Base-by-base conservation (phyloP, 1,140 invertebrate species). In the Drosophila baimaii region DNA sequence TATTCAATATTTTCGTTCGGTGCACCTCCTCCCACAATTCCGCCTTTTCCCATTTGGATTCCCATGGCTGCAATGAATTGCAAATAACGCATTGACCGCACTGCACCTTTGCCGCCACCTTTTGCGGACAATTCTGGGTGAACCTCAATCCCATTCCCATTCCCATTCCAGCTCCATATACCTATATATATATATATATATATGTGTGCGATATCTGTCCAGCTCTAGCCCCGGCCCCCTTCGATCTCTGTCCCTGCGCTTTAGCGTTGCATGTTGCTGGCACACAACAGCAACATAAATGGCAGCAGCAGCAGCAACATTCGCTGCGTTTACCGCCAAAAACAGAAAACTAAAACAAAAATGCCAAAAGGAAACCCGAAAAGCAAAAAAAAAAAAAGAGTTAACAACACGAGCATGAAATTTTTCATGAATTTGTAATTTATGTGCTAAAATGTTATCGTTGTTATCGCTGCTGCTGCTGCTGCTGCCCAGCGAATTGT, bases 401-500 rank as follows among this genome's bases (percentile, higher is more conserved):
- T 82, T 63, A 75, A 88, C 65, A 86, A 88, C 83, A 86, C 70
- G 83, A 82, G 83, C 71, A 81, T 88, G 79, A 82, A 88, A 88
- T 86, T 86, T 86, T 86, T 79, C 83, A 86, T 86, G 83, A 88
- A 86, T 86, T 86, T 83, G 83, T 86, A 88, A 86, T 86, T 86
- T 88, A 86, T 86, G 83, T 86, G 83, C 83, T 86, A 86, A 86
- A 86, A 86, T 86, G 83, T 86, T 86, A 86, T 86, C 83, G 83
- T 88, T 86, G 83, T 86, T 86, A 86, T 86, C 83, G 83, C 74
- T 63, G 66, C 79, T n/a, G n/a, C 75, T 88, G 62, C 76, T 76
- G 72, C 41, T 66, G 64, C 47, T 71, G 69, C 43, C 69, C 69
- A 49, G 33, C 73, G 64, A 69, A 77, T 68, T 77, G 73, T 59